Conservation (phyloP, 2,797 vertebrate species). For the Tinamus major region DNA sequence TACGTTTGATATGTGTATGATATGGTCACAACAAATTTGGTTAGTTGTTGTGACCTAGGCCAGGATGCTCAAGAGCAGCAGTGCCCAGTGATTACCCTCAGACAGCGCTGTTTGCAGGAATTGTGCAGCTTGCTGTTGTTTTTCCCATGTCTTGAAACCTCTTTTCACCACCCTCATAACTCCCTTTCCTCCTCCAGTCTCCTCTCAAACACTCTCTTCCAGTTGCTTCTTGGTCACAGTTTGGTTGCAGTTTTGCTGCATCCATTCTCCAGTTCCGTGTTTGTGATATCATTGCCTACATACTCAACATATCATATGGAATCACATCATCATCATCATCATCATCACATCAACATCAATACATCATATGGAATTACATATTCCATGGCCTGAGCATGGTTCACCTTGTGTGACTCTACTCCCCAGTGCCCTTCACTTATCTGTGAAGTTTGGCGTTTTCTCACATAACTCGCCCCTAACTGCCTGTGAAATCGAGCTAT, state of each 20-base stretch:
- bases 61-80: neutral
- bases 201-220: fast-evolving
- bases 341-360: neutral
- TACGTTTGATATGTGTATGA: neutral
- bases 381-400: neutral
- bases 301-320: neutral
- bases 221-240: neutral
- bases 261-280: neutral
- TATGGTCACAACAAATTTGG: neutral
- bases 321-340: neutral
- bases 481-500: neutral
- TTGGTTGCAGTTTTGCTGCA: neutral
- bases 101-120: neutral
- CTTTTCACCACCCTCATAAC: neutral
- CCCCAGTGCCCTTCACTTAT: neutral
- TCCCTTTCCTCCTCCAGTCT: neutral
- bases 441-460: neutral
- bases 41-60: neutral
- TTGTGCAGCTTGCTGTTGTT: neutral
- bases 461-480: neutral
- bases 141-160: neutral
- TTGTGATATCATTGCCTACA: neutral
- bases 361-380: neutral
- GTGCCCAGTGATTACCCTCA: neutral
- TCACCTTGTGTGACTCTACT: neutral